Base-by-base conservation (phyloP, 1,140 invertebrate genomes). In the Apocrypta bakeri region DNA sequence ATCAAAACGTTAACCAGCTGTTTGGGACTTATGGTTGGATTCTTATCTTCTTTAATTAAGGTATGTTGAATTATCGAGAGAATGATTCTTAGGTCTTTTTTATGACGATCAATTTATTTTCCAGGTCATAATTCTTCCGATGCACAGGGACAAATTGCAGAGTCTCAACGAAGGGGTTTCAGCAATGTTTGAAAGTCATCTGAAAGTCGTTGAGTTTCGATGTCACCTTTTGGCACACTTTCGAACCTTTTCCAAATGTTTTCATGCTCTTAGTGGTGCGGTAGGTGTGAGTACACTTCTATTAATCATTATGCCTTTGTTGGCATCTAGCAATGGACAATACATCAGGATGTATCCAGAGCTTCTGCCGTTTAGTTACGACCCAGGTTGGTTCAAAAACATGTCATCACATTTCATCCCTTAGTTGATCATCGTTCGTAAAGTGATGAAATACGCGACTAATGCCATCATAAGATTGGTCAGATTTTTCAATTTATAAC, bases 31-130 rank as follows among this genome's bases (percentile, higher is more conserved):
- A 24, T 71, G 2, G 21, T 74, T 9, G 81, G 84, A 37, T 80
- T 83, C 11, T 56, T 31, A 21, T 61, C 81, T 11, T n/a, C 79
- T 72, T 29, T 81, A 0, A 12, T 84, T 9, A 86, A 86, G 81
- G 85, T 86, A 80, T 61, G 56, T 3, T 2, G 14, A 21, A 21
- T 61, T n/a, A 21, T 21, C 2, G n/a, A 6, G 56, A 1, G n/a
- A 61, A 21, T 61, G 14, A 61, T 61, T 21, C 3, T 61, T 61
- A 61, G 3, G 17, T 8, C 17, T 61, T 21, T 21, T 61, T 61
- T 61, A 21, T 12, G n/a, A n/a, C 17, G n/a, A 61, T 61, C 12
- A 61, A 61, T n/a, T n/a, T n/a, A 61, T 61, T 14, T n/a, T 74
- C 3, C 12, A 76, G 74, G 24, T 76, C 12, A n/a, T 17, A 9